Evolutionary conservation across 2,797 vertebrate species (phyloP), one percentile per base, ranked within the genome.

Genomic region (Notoglanidium macrostoma): DNA sequence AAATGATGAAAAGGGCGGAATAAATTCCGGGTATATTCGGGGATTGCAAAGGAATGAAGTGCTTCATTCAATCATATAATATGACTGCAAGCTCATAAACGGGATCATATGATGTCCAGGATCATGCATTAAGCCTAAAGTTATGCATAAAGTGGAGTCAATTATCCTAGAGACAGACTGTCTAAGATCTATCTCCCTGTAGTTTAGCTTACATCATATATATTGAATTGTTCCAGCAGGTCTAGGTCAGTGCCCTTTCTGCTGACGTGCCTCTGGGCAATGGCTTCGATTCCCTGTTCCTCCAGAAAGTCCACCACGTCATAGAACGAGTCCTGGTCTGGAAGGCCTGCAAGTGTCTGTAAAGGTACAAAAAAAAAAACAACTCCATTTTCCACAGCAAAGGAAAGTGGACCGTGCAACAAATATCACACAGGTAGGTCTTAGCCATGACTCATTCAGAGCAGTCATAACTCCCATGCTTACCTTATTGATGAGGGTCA

Each of bases 401-500:
- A 54, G 49, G 40, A 40, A 40, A 79, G 59, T 65, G 3, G n/a
- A 82, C 44, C 4, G 57, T 61, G 12, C 12, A 14, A n/a, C 14
- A 65, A 82, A 82, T 67, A 49, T 49, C 15, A 82, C 79, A 46
- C 35, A 29, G 44, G 1, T 15, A 35, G 35, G 40, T 65, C 79
- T 63, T 82, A 21, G 26, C 26, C 59, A 61, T 7, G 26, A 26
- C 59, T 29, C 61, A 65, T 49, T 67, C 26, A 67, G 15, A 65
- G 59, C 80, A 67, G 44, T 49, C 80, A 29, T 17, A 65, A 29
- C 61, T 82, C 21, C 26, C n/a, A 44, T 55, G 44, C 92, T 87
- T 91, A 99, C 98, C 97, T 99, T 99, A 93, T 99, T 99, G 89
- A 99, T 95, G 90, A 99, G 96, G 0, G 98, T 99, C 98, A 99